Evolutionary conservation across 1,140 invertebrate species (phyloP), one percentile per base, ranked within the genome.

Genomic region (Cyclargus thomasi): DNA sequence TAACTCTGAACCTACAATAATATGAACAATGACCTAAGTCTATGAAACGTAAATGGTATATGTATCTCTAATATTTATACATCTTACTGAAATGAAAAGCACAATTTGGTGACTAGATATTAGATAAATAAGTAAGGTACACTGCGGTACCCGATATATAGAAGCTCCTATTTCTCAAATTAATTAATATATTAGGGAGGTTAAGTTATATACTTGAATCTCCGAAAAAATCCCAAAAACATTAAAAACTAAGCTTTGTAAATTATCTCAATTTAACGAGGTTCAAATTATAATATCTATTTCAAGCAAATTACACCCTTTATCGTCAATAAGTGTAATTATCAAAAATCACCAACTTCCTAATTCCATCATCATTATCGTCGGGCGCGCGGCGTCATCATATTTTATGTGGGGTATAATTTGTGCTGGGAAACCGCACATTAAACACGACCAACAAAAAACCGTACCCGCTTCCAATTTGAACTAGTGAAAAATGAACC

Each of bases 401-500:
- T 62, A 47, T 67, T 59, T 64, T 70, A 64, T 67, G 65, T 68
- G 67, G 80, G 79, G 79, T 83, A 75, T 85, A 85, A 84, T 84
- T 84, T 81, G 77, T 75, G 72, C 70, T 20, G 18, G 55, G 64
- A 64, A 72, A 72, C 79, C 80, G 77, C 75, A 75, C 79, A 70
- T 74, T 70, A 67, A 62, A 74, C 70, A 79, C 79, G 82, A 79
- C 75, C 79, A 81, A 76, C 79, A 85, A 86, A 86, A 88, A 88
- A 82, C 68, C 65, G 76, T 67, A 76, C 74, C 74, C 79, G 76
- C 83, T 75, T 81, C 83, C 77, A 85, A 89, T 89, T 81, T 78
- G 82, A 76, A 83, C 80, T 82, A 82, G 83, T 86, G 83, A 85
- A 87, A 86, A 87, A 87, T 87, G 85, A 81, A 86, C 83, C 79